Conservation (phyloP, 2,113 vertebrate species). For the human (Homo sapiens) region GRCh38 chr11:35224001-35224500, state of each 20-base stretch:
- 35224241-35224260: background rate
- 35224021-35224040: background rate
- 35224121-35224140: background rate
- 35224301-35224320: background rate
- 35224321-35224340: background rate
- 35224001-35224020: background rate
- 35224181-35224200: background rate
- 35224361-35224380: background rate
- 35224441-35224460: background rate
- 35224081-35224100: background rate
- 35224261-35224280: background rate
- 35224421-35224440: background rate
- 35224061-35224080: background rate
- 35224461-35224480: too few relatives aligned
- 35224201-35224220: background rate
- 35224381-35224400: background rate
- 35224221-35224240: background rate
- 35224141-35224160: background rate
- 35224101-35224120: background rate
- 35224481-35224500: too few relatives aligned
- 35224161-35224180: fast-evolving
- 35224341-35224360: background rate
- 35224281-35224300: background rate
- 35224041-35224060: background rate
- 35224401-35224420: background rate